phyloP scores from a whole-genome alignment of 1,140 invertebrate genomes.

The Phthorimaea operculella region DNA sequence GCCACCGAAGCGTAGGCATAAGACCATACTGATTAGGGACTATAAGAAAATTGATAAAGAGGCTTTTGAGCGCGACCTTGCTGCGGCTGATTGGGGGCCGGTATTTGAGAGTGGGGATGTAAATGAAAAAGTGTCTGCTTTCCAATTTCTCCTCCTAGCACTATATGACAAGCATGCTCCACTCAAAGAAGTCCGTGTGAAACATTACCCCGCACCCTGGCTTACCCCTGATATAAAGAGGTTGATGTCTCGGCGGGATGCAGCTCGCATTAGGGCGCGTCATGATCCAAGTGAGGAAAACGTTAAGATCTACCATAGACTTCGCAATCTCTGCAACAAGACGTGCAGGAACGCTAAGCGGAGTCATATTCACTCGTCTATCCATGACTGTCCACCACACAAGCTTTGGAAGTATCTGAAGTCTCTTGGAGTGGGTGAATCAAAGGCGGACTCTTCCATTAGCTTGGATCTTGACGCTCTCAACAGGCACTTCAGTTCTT shows the following conservation, averaged over 20 bases:
- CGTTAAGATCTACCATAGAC: neutral
- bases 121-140: neutral
- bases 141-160: neutral
- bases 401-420: neutral
- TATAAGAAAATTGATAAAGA: neutral
- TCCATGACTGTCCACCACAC: neutral
- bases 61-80: neutral
- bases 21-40: neutral
- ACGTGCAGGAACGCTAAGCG: neutral
- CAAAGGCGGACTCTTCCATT: neutral
- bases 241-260: neutral
- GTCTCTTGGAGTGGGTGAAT: neutral
- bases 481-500: neutral
- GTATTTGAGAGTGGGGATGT: neutral
- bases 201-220: neutral
- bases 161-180: neutral
- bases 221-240: neutral
- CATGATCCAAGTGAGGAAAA: neutral
- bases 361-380: neutral
- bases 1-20: neutral
- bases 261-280: neutral
- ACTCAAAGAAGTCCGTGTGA: neutral
- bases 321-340: neutral
- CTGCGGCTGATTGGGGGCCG: neutral
- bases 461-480: neutral